Percentiles rank a stretch among this genome's conserved stretches.
phyloP scores from a whole-genome alignment of 64 coral and sea anemone species.

The Montipora cactus region DNA sequence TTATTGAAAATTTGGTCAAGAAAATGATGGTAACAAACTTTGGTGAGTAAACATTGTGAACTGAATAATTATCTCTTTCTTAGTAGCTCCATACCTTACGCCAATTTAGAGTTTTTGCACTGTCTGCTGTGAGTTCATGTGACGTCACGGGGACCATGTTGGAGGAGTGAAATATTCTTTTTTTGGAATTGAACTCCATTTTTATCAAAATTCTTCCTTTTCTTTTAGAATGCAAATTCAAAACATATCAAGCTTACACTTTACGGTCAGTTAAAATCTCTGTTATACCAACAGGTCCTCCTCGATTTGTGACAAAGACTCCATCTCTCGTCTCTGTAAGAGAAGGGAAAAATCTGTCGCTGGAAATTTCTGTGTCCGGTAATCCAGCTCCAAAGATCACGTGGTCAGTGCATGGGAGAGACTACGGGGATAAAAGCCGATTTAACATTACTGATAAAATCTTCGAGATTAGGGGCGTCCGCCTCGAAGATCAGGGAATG shows the following conservation, averaged over 20 bases:
- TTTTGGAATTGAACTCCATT: too few relatives aligned
- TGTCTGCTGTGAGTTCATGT: too few relatives aligned
- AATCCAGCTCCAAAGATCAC: conserved; percentile 41
- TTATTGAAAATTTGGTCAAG: not conserved
- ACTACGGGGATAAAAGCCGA: not conserved
- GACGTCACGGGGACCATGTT: too few relatives aligned
- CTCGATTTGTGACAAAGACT: conserved; percentile 30
- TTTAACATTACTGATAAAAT: not conserved
- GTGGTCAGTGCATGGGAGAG: conserved; percentile 7
- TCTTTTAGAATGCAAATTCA: too few relatives aligned
- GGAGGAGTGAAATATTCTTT: too few relatives aligned
- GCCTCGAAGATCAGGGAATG: conserved; percentile 58
- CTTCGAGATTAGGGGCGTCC: conserved; percentile 6
- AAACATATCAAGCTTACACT: not conserved
- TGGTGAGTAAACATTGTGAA: too few relatives aligned
- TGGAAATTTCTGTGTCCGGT: conserved; percentile 31
- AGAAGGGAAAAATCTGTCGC: conserved; percentile 38
- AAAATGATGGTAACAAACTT: not conserved
- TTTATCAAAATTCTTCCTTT: too few relatives aligned
- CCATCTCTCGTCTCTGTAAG: conserved; percentile 9
- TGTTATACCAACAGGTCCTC: conserved; percentile 11
- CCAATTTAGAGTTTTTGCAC: too few relatives aligned
- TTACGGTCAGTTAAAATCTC: not conserved
- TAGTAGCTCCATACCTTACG: too few relatives aligned
- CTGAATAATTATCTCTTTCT: too few relatives aligned